Conservation (phyloP, 2,888 invertebrate species). For the Augiades crinisus region DNA sequence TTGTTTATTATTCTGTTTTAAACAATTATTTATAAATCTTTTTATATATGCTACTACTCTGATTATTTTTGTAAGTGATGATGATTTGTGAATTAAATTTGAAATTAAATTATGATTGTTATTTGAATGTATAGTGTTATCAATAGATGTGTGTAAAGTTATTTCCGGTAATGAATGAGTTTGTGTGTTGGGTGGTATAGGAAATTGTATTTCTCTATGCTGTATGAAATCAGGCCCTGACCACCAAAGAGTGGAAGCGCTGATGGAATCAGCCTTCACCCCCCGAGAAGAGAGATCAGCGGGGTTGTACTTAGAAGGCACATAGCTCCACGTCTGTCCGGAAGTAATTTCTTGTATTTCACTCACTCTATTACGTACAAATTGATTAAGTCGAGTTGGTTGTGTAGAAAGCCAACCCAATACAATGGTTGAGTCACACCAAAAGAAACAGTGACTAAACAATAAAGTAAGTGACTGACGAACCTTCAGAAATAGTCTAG, state of each 20-base stretch:
- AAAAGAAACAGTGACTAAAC: conserved; percentile 1
- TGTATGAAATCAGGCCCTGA: conserved; percentile 12
- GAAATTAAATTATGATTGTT: conserved; percentile 12
- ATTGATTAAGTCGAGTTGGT: conserved; percentile 4
- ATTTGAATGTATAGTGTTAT: not conserved
- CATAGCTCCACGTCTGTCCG: conserved; percentile 15
- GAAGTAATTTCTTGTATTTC: conserved; percentile 13
- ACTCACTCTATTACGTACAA: conserved; percentile 15
- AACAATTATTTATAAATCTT: conserved; percentile 22
- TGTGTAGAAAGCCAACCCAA: conserved; percentile 9
- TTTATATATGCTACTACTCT: conserved; percentile 11
- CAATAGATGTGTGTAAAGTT: not conserved
- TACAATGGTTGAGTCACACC: conserved; percentile 16
- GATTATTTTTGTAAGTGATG: conserved; percentile 13
- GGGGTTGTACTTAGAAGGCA: conserved; percentile 15
- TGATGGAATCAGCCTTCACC: conserved; percentile 26
- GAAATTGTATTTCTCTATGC: conserved; percentile 7
- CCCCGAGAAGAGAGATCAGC: conserved; percentile 23
- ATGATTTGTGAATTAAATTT: conserved; percentile 17
- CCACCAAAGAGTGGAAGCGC: conserved; percentile 23
- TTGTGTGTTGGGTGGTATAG: conserved; percentile 7
- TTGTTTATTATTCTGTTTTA: conserved; percentile 6
- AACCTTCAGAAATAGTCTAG: conserved; percentile 16
- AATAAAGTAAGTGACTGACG: not conserved
- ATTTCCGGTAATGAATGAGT: not conserved